These are phyloP conservation scores for Clarias pachynema DNA, from an alignment of 2,797 vertebrate species.

Conservation along the genomic window DNA sequence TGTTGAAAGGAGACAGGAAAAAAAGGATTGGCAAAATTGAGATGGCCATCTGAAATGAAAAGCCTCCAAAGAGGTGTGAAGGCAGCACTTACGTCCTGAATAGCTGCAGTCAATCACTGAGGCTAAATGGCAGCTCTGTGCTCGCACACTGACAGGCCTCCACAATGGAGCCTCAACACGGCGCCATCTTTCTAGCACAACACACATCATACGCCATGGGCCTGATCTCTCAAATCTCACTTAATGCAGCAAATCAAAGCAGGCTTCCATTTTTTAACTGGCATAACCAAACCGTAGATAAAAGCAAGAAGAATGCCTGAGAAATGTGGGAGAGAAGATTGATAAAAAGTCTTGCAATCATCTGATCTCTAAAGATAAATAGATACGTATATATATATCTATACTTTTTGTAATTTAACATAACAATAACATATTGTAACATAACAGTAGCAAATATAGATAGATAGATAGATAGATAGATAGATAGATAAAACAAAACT, in stretches of 20 bases:
- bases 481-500: neutral
- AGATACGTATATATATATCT: neutral
- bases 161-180: conserved; percentile 62
- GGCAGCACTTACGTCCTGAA: conserved; percentile 84
- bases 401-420: no score
- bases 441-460: no score
- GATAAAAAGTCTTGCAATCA: neutral
- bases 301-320: conserved; percentile 42
- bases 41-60: conserved; percentile 87
- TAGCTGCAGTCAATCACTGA: conserved; percentile 81
- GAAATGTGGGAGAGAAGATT: neutral
- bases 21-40: conserved; percentile 80
- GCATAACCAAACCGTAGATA: conserved; percentile 64
- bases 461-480: no score
- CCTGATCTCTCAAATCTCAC: conserved; percentile 78
- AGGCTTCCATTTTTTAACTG: conserved; percentile 56
- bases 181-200: conserved; percentile 63
- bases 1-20: conserved; percentile 69
- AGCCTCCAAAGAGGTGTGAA: conserved; percentile 83
- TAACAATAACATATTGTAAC: no score
- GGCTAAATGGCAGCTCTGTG: conserved; percentile 69
- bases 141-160: conserved; percentile 63
- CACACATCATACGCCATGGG: conserved; percentile 64
- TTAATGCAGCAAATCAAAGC: conserved; percentile 71
- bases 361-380: neutral